Evolutionary conservation across 2,113 vertebrate genomes (phyloP), one percentile per base, ranked within the genome.

Genomic region (Mastomys coucha): DNA sequence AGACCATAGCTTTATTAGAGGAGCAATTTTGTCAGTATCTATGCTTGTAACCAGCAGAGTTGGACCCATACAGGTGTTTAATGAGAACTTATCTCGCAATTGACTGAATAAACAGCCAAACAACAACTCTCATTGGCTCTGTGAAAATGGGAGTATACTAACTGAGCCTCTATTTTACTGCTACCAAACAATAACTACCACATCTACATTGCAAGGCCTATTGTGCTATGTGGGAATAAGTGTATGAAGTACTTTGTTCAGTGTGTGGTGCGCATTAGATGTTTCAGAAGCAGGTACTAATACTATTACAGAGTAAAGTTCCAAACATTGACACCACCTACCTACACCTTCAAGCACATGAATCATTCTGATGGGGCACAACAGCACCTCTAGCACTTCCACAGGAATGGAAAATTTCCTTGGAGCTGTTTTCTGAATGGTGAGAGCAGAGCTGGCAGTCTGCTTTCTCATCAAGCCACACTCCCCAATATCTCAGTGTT

Each of bases 71-170:
- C 60, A 94, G 33, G 67, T 72, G 9, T 63, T 80, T 84, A 28
- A 81, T 86, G 72, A 95, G 86, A 96, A 94, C 51, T 67, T 81
- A 67, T 60, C 89, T 72, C 82, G 56, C 76, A 80, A 77, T 73
- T 49, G 70, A 96, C 77, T 45, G 92, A 75, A 51, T 45, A 65
- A 65, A 91, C 14, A 31, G 42, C n/a, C 45, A 76, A 76, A 89
- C 65, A 72, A 88, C 42, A 69, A 2, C 33, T 73, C 75, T 92
- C 69, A 13, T 95, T 75, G 70, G 86, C 51, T 72, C 16, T 39
- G 5, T 78, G 67, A 65, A 88, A 69, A 17, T 33, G 2, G n/a
- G 14, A 91, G 93, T 73, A 20, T 0, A 51, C 17, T 51, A 73
- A 65, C 65, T 31, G 70, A 65, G 42, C 14, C 19, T 70, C 78